Base-by-base conservation (phyloP, 2,888 invertebrate genomes). In the Ennomos quercinarius region DNA sequence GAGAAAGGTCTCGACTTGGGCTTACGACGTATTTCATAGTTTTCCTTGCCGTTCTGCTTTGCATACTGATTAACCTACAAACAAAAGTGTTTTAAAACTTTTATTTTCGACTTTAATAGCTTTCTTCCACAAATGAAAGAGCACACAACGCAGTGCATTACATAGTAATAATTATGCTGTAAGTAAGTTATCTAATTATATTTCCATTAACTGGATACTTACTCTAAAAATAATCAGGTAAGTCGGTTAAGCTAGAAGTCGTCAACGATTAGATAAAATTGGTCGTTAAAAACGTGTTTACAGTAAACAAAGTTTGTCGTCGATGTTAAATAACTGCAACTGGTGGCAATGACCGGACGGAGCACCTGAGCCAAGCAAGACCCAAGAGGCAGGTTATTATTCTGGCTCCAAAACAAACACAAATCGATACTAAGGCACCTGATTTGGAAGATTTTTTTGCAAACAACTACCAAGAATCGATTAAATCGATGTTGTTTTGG, bases 301-400 rank as follows among this genome's bases (percentile, higher is more conserved):
- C 82, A 75, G 81, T 79, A 84, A 81, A 83, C 77, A 84, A 76
- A 70, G 71, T 84, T 84, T 86, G 84, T 83, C 82, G 80, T 78
- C 81, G 76, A 78, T 78, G 81, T 83, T 83, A 86, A 86, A 87
- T 91, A 91, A 91, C 91, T 89, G 91, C 91, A 90, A 87, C 78
- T 83, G 80, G 81, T 78, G 89, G 79, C 91, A 91, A 90, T 85
- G 91, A 91, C 91, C 91, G 83, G 77, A 74, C 80, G 76, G 72
- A 80, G 80, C 80, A 79, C 81, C 78, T 71, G 76, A 45, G 52
- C 58, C 70, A 58, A 67, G 70, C 70, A 58, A 67, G 70, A 67
- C 64, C 57, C 66, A 58, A 70, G 69, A 69, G 70, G 75, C 79
- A 85, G 84, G 84, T 84, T 83, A 89, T 84, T 80, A 80, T 80